Evolutionary conservation across 2,888 invertebrate species (phyloP).

Genomic region (Orthosia incerta): DNA sequence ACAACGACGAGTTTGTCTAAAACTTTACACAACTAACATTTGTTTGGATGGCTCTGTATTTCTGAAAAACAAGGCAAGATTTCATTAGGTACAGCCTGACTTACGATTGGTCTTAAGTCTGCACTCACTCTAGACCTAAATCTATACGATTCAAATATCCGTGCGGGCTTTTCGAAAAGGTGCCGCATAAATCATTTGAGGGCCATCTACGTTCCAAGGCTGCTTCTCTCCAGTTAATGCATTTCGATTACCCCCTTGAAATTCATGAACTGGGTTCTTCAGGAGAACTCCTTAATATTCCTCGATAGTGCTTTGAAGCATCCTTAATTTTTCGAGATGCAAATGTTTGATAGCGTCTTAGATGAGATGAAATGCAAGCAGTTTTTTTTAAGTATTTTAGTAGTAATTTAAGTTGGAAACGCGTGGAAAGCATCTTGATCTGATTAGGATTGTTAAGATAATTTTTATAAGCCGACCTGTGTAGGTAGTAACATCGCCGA

Average conservation of each 20-base stretch:
- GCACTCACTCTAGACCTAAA: slow-evolving; percentile 31
- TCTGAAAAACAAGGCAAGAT: no score
- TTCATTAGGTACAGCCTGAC: background rate
- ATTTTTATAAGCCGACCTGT: background rate
- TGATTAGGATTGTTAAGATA: background rate
- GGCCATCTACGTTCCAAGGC: slow-evolving; percentile 66
- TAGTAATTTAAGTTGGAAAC: background rate
- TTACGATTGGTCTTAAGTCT: background rate
- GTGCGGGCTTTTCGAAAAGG: slow-evolving; percentile 69
- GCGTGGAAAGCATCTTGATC: background rate
- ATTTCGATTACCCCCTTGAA: slow-evolving; percentile 77
- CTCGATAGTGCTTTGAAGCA: slow-evolving; percentile 62
- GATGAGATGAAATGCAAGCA: slow-evolving; percentile 4
- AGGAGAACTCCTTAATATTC: slow-evolving; percentile 70
- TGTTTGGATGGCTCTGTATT: no score
- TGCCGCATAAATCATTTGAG: slow-evolving; percentile 76
- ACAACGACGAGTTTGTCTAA: no score
- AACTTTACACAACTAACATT: no score
- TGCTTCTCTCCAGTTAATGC: slow-evolving; percentile 74
- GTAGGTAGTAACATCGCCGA: no score
- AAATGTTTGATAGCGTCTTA: slow-evolving; percentile 27
- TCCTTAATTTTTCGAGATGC: slow-evolving; percentile 56
- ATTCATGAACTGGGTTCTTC: slow-evolving; percentile 73
- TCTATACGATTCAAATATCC: slow-evolving; percentile 60
- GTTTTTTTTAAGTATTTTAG: background rate